Evolutionary conservation across 2,113 vertebrate genomes (phyloP).

Genomic region (Calyptommatus sinebrachiatus): DNA sequence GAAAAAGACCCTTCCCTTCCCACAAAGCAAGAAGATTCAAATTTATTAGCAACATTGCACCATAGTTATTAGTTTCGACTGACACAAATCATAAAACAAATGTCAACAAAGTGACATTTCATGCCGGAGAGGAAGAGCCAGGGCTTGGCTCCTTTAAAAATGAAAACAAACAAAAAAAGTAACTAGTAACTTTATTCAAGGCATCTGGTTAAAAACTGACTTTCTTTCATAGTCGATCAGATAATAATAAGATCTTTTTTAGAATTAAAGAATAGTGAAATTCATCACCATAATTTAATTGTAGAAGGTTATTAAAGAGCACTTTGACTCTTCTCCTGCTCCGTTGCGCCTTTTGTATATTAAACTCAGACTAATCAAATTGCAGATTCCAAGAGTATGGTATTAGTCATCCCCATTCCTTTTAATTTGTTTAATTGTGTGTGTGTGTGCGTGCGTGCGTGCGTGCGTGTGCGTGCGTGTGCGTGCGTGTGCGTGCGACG

Average conservation of each 20-base stretch:
- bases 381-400: conserved; percentile 80
- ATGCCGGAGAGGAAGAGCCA: conserved; percentile 6
- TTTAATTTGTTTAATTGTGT: conserved; percentile 85
- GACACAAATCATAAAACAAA: conserved; percentile 50
- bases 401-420: conserved; percentile 78
- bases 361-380: conserved; percentile 84
- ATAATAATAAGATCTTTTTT: conserved; percentile 71
- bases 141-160: conserved; percentile 47
- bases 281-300: conserved; percentile 83
- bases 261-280: conserved; percentile 73
- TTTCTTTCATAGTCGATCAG: conserved; percentile 73
- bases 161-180: conserved; percentile 37
- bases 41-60: conserved; percentile 7
- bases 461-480: conserved; percentile 66
- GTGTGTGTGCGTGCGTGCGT: conserved; percentile 50
- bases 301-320: conserved; percentile 79
- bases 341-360: conserved; percentile 77
- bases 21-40: conserved; percentile 37
- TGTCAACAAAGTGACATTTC: conserved; percentile 44
- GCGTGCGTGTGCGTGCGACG: conserved; percentile 40
- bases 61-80: too few species aligned
- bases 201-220: conserved; percentile 65
- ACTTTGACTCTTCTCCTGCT: conserved; percentile 73
- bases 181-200: conserved; percentile 58
- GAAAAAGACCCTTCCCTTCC: conserved; percentile 5